Evolutionary conservation across 2,888 invertebrate species (phyloP), one percentile per base, ranked within the genome.

Genomic region (Poecilobothrus nobilitatus): DNA sequence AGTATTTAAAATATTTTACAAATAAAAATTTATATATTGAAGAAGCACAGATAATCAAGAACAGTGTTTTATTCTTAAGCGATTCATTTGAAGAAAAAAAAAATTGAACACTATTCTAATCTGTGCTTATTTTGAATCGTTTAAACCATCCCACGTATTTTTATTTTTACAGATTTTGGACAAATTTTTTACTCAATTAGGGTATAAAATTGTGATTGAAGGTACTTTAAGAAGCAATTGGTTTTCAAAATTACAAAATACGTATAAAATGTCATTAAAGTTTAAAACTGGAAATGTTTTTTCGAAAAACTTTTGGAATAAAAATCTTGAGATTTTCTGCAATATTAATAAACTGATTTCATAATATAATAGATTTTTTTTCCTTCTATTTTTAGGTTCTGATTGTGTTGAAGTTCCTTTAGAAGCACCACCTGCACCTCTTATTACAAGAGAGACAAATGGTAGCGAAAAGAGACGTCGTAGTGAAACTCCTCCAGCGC

Each of bases 381-480:
- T 33, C 41, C 22, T 67, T 22, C 41, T 4, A 71, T 63, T 80
- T 80, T 63, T 74, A 82, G 82, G 81, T 76, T 82, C 82, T 2
- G 82, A 82, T 74, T 81, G 81, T 67, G 76, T 82, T 34, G 82
- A 82, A 73, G 81, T 82, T 41, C 81, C 82, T 0, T 70, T 81
- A n/a, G 79, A 80, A 53, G 73, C 68, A 27, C 70, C 71, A 67
- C 71, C 73, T 6, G 71, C 72, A 5, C 71, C 73, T 66, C 68
- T 67, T 9, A 70, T 65, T 21, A 67, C 68, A 18, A n/a, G n/a
- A n/a, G 18, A 66, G 37, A 37, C 12, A 10, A 18, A 20, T 44
- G 27, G 53, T 12, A 53, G 53, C 18, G 65, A 2, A 66, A 22
- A 70, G 63, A n/a, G 70, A 68, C 21, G n/a, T 18, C 66, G 69